These are phyloP conservation scores for Palythoa caribaeorum DNA, from an alignment of 92 coral and sea anemone genomes.

Conservation along the genomic window DNA sequence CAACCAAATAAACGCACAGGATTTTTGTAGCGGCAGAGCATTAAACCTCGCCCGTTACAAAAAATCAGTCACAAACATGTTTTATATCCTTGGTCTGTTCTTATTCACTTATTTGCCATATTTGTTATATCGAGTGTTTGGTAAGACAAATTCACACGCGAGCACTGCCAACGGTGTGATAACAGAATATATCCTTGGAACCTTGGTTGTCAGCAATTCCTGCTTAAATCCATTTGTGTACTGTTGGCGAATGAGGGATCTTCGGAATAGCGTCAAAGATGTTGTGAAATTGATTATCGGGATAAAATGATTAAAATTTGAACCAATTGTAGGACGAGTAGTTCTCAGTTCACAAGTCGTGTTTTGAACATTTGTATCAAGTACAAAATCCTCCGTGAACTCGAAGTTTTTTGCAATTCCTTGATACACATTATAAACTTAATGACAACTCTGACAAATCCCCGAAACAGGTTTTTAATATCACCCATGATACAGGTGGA, in stretches of 20 bases:
- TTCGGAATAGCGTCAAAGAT: not conserved
- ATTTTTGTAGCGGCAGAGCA: not conserved
- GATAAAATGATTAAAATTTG: too few species aligned
- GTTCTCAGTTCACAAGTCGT: too few species aligned
- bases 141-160: not conserved
- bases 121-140: not conserved
- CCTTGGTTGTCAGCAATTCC: not conserved
- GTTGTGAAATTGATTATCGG: too few species aligned
- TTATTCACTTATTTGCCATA: not conserved
- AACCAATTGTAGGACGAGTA: too few species aligned
- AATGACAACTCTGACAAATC: too few species aligned
- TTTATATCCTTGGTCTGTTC: not conserved
- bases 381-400: too few species aligned
- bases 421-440: too few species aligned
- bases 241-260: constrained; percentile 2
- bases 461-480: too few species aligned
- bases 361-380: too few species aligned
- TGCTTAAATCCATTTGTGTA: not conserved
- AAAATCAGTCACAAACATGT: not conserved
- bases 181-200: not conserved
- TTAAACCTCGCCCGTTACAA: not conserved
- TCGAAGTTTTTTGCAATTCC: not conserved
- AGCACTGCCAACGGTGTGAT: not conserved
- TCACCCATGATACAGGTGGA: too few species aligned
- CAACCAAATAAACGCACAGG: not conserved